Percentiles rank a stretch among this genome's conserved stretches.
These are phyloP conservation scores for Branchipolynoe longqiensis DNA, from an alignment of 2,888 invertebrate genomes.

Conservation along the genomic window DNA sequence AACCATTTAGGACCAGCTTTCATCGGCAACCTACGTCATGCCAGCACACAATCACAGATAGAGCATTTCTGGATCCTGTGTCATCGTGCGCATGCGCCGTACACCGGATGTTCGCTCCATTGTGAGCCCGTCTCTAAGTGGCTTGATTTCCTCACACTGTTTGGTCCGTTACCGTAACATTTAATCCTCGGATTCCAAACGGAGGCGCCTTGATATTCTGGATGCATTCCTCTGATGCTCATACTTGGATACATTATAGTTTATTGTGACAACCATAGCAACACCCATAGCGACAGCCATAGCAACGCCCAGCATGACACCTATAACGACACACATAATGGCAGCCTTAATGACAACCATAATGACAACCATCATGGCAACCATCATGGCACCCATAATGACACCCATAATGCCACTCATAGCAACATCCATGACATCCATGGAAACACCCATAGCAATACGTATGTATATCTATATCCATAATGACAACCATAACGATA, in stretches of 20 bases:
- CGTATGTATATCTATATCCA: no score
- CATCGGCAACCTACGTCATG: conserved; percentile 9
- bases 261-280: no score
- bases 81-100: background rate
- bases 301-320: no score
- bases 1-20: conserved; percentile 36
- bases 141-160: background rate
- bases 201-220: background rate
- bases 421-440: no score
- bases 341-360: no score
- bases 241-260: background rate
- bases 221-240: background rate
- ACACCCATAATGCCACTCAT: no score
- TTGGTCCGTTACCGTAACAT: background rate
- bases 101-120: conserved; percentile 5
- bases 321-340: no score
- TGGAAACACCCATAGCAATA: no score
- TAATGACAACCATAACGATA: no score
- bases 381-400: no score
- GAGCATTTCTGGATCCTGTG: background rate
- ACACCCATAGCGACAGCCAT: no score
- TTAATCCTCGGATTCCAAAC: conserved; percentile 15
- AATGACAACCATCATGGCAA: no score
- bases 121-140: background rate
- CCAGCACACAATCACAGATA: conserved; percentile 22